A percentile compares a stretch with the other conserved stretches of the same genome.
Evolutionary conservation across 2,113 vertebrate genomes (phyloP).

Genomic region (Spea bombifrons): DNA sequence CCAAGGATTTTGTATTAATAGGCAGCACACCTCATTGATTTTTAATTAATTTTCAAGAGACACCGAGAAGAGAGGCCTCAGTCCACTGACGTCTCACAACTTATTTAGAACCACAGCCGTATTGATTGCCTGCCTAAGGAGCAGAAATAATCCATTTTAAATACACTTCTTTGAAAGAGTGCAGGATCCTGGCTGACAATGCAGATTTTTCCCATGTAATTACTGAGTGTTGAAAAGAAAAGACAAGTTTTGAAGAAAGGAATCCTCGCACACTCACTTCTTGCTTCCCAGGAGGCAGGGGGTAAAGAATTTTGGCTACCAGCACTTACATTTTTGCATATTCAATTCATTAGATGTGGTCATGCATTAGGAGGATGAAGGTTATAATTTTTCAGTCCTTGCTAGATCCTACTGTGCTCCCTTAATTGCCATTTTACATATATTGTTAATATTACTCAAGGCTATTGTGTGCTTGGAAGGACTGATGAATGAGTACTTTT

Average conservation of each 20-base stretch:
- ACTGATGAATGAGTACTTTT: no score
- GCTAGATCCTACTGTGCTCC: no score
- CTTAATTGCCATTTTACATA: no score
- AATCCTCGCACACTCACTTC: neutral
- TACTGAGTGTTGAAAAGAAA: conserved; percentile 56
- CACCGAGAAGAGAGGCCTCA: conserved; percentile 77
- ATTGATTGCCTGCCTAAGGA: conserved; percentile 76
- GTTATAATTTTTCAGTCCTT: no score
- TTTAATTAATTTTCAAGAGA: conserved; percentile 87
- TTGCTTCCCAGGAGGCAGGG: no score
- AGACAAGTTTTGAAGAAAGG: neutral
- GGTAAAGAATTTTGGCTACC: no score
- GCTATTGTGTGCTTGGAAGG: no score
- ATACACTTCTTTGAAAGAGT: conserved; percentile 69
- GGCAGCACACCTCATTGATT: conserved; percentile 88
- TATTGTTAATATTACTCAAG: no score
- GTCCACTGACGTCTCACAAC: conserved; percentile 66
- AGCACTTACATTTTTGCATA: no score
- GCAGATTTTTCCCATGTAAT: conserved; percentile 57
- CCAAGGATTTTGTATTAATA: conserved; percentile 69
- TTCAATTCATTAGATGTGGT: no score
- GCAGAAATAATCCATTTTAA: conserved; percentile 89
- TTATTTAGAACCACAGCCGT: conserved; percentile 81
- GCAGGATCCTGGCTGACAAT: conserved; percentile 48
- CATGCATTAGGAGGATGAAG: no score